A percentile compares a stretch with the other conserved stretches of the same genome.
Evolutionary conservation across 2,888 invertebrate species (phyloP).

Genomic region (Chorisops tibialis): DNA sequence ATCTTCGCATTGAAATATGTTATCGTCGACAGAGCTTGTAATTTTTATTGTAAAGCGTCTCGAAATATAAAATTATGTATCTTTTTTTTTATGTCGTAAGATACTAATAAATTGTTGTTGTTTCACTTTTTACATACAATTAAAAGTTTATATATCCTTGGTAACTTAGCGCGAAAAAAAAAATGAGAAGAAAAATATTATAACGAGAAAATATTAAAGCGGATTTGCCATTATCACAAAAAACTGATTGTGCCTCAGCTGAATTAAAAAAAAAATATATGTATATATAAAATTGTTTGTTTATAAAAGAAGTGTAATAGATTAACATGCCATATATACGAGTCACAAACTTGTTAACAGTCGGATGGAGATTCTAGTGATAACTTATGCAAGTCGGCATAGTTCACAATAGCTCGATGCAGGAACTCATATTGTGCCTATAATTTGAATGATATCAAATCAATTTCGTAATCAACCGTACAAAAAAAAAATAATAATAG

Average conservation of each 20-base stretch:
- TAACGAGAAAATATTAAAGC: background rate
- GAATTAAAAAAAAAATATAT: constrained; percentile 11
- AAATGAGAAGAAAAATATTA: too few species aligned
- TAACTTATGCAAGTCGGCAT: constrained; percentile 80
- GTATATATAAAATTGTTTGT: constrained; percentile 12
- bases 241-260: constrained; percentile 30
- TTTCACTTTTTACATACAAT: too few species aligned
- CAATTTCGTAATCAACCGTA: background rate
- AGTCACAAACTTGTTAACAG: constrained; percentile 21
- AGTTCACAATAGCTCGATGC: constrained; percentile 86
- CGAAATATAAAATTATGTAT: too few species aligned
- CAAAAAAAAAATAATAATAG: constrained; percentile 4
- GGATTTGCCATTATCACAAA: constrained; percentile 26
- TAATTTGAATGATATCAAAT: constrained; percentile 42
- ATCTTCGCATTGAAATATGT: too few species aligned
- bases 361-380: constrained; percentile 44
- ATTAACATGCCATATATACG: constrained; percentile 19
- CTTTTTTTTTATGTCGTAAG: too few species aligned
- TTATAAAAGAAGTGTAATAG: constrained; percentile 14
- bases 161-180: too few species aligned
- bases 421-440: constrained; percentile 92
- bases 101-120: too few species aligned
- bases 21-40: too few species aligned
- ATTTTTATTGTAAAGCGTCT: too few species aligned
- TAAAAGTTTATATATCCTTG: too few species aligned